Conservation (phyloP, 2,113 vertebrate species). For the Pheucticus melanocephalus region DNA sequence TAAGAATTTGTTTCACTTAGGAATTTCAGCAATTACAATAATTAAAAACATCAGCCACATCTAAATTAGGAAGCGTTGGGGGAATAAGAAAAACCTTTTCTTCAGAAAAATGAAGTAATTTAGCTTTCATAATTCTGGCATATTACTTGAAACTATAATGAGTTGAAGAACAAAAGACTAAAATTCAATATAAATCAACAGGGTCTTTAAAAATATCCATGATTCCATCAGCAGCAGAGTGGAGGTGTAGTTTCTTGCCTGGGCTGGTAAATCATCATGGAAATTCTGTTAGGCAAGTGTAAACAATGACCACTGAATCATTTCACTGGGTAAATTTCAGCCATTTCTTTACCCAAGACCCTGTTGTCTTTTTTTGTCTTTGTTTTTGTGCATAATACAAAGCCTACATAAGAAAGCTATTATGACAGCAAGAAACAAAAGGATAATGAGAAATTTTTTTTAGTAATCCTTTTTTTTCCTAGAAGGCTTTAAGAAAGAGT, state of each 20-base stretch:
- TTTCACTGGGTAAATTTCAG: conserved; percentile 1
- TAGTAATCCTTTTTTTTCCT: neutral
- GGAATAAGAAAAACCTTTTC: neutral
- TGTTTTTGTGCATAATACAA: neutral
- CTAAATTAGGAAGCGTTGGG: neutral
- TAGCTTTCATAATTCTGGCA: neutral
- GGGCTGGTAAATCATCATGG: neutral
- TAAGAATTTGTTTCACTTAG: neutral
- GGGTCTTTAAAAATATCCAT: neutral
- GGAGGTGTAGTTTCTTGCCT: neutral
- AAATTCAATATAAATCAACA: neutral
- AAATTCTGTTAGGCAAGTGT: neutral
- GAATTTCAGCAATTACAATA: neutral
- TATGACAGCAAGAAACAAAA: conserved; percentile 64
- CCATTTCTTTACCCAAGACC: neutral
- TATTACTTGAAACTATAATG: neutral
- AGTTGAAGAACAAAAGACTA: neutral
- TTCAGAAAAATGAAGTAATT: neutral
- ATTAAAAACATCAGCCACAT: neutral
- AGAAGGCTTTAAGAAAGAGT: conserved; percentile 41
- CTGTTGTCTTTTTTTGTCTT: neutral
- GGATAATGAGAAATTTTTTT: neutral
- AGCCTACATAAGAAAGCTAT: conserved; percentile 57
- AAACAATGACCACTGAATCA: neutral
- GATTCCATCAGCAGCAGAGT: neutral